These are phyloP conservation scores for Rambutsinella grinnellia DNA, from an alignment of 2,888 invertebrate species.

Conservation along the genomic window DNA sequence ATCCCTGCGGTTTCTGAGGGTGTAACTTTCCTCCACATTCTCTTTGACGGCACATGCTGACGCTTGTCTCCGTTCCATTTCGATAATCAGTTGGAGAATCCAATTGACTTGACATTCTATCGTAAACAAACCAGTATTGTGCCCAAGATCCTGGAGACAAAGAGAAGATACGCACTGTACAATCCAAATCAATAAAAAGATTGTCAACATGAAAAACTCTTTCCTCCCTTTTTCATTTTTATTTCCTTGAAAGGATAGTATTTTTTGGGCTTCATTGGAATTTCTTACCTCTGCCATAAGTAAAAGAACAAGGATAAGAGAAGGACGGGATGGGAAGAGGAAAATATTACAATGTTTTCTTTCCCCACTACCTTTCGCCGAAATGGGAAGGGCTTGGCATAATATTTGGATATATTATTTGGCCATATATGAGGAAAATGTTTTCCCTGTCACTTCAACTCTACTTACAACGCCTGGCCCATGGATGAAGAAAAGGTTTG, in stretches of 20 bases:
- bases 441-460: conserved; percentile 34
- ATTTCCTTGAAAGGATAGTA: conserved; percentile 5
- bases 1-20: conserved; percentile 11
- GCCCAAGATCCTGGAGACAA: conserved; percentile 44
- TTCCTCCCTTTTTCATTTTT: conserved; percentile 2
- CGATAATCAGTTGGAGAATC: conserved; percentile 43
- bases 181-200: conserved; percentile 27
- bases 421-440: conserved; percentile 19
- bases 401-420: no score
- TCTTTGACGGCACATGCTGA: conserved; percentile 33
- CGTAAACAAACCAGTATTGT: conserved; percentile 48
- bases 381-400: neutral
- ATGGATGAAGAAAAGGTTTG: conserved; percentile 42
- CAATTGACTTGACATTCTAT: conserved; percentile 59
- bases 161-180: conserved; percentile 1
- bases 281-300: neutral
- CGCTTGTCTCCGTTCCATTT: conserved; percentile 37
- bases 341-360: conserved; percentile 2
- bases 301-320: neutral
- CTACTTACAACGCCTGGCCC: conserved; percentile 40
- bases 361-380: neutral
- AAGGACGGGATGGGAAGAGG: conserved; percentile 15
- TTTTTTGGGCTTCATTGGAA: neutral
- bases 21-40: conserved; percentile 40
- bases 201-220: conserved; percentile 11